Conservation (phyloP, 37 sponge, comb jelly and placozoan genomes). For the Aplysina aerophoba region DNA sequence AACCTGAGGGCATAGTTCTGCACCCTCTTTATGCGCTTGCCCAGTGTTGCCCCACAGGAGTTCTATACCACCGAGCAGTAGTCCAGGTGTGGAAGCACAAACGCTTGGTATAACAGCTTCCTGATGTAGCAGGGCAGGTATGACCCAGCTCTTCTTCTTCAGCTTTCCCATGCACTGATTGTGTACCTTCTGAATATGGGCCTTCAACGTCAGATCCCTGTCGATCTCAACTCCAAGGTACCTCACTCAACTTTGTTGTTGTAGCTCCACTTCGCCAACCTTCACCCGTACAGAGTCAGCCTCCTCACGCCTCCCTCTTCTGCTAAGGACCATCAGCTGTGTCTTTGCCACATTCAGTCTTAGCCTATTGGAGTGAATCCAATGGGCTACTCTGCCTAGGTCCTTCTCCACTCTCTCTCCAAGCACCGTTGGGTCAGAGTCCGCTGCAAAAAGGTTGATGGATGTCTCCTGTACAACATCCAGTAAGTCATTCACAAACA, state of each 20-base stretch:
- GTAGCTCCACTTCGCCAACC: conserved; percentile 8
- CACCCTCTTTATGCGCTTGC: conserved; percentile 1
- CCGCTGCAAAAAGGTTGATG: conserved; percentile 28
- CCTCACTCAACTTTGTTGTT: background rate
- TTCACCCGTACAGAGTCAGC: background rate
- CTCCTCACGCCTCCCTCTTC: background rate
- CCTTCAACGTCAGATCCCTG: conserved; percentile 11
- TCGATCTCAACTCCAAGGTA: conserved; percentile 15
- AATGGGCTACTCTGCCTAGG: background rate
- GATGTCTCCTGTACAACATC: background rate
- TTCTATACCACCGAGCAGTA: conserved; percentile 22
- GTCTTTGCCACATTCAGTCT: conserved; percentile 16
- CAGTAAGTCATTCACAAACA: conserved; percentile 38
- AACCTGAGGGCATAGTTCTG: conserved; percentile 30
- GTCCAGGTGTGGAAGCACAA: conserved; percentile 10
- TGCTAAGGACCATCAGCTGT: conserved; percentile 21
- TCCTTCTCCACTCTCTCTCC: conserved; percentile 8
- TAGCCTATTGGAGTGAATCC: conserved; percentile 9
- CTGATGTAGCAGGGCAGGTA: background rate
- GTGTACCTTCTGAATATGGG: conserved; percentile 16
- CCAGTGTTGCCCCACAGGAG: conserved; percentile 4
- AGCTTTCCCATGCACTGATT: conserved; percentile 13
- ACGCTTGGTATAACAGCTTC: background rate
- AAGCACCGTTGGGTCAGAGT: conserved; percentile 26
- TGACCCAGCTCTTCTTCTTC: background rate